Base-by-base conservation (phyloP, 2,113 vertebrate genomes). In the Hiodon alosoides region DNA sequence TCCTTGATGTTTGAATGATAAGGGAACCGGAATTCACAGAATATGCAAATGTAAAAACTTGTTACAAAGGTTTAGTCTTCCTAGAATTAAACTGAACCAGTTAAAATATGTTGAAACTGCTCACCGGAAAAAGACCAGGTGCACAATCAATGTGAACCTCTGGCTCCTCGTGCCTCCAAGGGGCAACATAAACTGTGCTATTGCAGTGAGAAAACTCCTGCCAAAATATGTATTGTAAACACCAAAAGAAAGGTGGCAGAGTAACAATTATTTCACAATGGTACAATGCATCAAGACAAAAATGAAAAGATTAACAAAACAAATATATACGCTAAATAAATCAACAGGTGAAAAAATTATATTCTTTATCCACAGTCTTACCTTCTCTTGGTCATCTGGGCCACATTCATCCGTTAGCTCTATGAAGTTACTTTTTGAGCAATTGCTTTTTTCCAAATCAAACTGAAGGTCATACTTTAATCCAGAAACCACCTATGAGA, bases 401-500 rank as follows among this genome's bases (percentile, higher is more conserved):
- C 77, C 82, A 79, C 96, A 98, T 4, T 88, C 85, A 1, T 88
- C 78, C 67, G 75, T 88, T 73, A 97, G 78, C 2, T 91, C 86
- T 3, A 59, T 78, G 87, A 93, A 91, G 4, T 92, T 73, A 0
- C 74, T 11, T 85, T 93, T 98, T 80, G 91, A 82, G 68, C 96
- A 98, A 55, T 87, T 93, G n/a, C 92, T 97, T 81, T 91, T 93
- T 79, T 67, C 58, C 75, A 97, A 84, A 13, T 89, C 77, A 73
- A 95, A 97, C 17, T 4, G 79, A 55, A 96, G n/a, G 47, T 73
- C 2, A 58, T 88, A 97, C 75, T 90, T 92, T 83, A 89, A 90
- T 78, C 94, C 94, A 69, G 87, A 80, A 14, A 96, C 87, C 74
- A 96, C 93, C 96, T 98, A 52, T 82, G 88, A 2, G 67, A 67